These are phyloP conservation scores for Trematocara nigrifrons DNA, from an alignment of 2,113 vertebrate genomes.

Conservation along the genomic window DNA sequence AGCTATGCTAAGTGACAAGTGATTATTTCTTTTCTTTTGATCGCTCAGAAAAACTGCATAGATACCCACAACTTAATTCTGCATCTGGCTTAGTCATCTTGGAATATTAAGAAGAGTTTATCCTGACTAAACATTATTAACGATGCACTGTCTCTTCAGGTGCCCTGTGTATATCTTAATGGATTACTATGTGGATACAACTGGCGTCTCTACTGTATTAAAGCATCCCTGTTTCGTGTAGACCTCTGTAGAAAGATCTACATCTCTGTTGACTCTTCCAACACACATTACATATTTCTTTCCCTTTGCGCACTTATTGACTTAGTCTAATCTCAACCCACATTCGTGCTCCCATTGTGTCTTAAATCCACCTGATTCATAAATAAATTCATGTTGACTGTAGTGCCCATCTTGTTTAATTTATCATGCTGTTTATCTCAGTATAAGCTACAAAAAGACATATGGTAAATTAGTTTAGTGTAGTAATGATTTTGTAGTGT, in stretches of 20 bases:
- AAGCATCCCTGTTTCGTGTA: neutral
- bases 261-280: neutral
- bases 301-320: neutral
- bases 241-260: neutral
- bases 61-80: neutral
- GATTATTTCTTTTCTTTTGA: neutral
- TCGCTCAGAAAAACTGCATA: neutral
- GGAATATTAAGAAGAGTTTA: neutral
- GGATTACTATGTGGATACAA: neutral
- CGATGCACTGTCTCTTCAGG: neutral
- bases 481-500: neutral
- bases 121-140: neutral
- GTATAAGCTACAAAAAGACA: neutral
- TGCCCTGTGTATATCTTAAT: neutral
- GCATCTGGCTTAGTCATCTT: neutral
- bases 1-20: neutral
- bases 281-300: neutral
- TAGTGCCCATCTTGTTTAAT: neutral
- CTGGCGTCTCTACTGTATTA: neutral
- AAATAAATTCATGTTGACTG: neutral
- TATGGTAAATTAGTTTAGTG: neutral
- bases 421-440: neutral
- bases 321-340: neutral
- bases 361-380: neutral
- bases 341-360: neutral